Conservation (phyloP, 1,140 invertebrate genomes). For the Leptinotarsa undecemlineata region DNA sequence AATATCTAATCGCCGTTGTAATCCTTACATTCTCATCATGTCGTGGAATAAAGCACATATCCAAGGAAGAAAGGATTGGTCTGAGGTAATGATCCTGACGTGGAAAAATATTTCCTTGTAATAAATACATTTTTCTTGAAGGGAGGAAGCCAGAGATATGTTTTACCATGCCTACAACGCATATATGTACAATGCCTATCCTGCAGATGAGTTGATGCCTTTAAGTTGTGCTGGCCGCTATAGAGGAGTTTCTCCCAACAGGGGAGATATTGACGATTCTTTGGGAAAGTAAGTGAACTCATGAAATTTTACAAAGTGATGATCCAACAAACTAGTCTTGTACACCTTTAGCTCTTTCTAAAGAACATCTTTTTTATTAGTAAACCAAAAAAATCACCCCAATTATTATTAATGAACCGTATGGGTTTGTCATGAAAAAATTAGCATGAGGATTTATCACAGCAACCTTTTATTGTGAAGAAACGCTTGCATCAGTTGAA, state of each 20-base stretch:
- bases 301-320: neutral
- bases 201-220: slow-evolving; percentile 98
- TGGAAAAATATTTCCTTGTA: neutral
- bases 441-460: too few species aligned
- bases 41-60: slow-evolving; percentile 35
- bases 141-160: slow-evolving; percentile 89
- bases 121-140: slow-evolving; percentile 48
- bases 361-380: too few species aligned
- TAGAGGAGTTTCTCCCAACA: slow-evolving; percentile 79
- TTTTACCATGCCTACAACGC: slow-evolving; percentile 97
- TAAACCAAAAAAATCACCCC: too few species aligned
- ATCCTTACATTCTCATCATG: slow-evolving; percentile 32
- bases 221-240: slow-evolving; percentile 92
- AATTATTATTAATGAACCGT: too few species aligned
- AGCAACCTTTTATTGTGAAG: too few species aligned
- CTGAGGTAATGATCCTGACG: slow-evolving; percentile 34
- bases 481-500: too few species aligned
- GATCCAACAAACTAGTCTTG: too few species aligned
- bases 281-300: slow-evolving; percentile 87
- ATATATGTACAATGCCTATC: slow-evolving; percentile 97
- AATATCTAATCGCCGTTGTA: slow-evolving; percentile 26
- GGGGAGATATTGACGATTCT: slow-evolving; percentile 95
- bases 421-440: too few species aligned
- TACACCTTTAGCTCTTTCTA: too few species aligned
- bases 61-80: slow-evolving; percentile 34